Conservation (phyloP, 2,888 invertebrate species). For the Exocentrus adspersus region DNA sequence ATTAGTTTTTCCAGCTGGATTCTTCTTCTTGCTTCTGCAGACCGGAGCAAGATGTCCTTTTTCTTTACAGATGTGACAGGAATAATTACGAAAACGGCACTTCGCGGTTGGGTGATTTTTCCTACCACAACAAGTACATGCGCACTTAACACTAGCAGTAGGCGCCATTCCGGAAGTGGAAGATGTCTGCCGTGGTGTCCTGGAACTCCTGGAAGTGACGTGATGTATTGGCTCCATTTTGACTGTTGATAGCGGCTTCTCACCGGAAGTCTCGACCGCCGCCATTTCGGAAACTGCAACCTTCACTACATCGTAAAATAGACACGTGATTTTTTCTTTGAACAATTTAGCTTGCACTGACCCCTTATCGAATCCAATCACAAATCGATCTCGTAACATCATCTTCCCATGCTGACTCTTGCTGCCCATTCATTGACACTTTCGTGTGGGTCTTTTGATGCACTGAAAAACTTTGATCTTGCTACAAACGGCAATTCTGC, state of each 20-base stretch:
- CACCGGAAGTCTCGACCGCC: constrained; percentile 2
- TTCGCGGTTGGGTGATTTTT: constrained; percentile 21
- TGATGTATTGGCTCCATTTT: constrained; percentile 5
- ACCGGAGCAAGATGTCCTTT: constrained; percentile 28
- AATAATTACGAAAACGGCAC: constrained; percentile 21
- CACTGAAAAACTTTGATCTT: constrained; percentile 25
- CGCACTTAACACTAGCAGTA: not conserved
- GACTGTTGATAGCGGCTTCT: not conserved
- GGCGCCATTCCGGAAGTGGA: not conserved
- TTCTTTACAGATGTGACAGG: constrained; percentile 23
- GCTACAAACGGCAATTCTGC: constrained; percentile 26
- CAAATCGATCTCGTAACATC: constrained; percentile 24
- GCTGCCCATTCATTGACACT: constrained; percentile 32
- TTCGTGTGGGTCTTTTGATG: constrained; percentile 17
- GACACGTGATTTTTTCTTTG: constrained; percentile 17
- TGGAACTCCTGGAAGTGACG: constrained; percentile 7
- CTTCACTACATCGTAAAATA: constrained; percentile 19
- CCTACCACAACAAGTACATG: constrained; percentile 27
- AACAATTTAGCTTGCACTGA: constrained; percentile 19
- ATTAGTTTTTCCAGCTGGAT: no score
- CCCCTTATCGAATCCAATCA: constrained; percentile 20
- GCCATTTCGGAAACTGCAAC: constrained; percentile 22
- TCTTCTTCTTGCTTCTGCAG: constrained; percentile 23
- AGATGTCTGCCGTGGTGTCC: constrained; percentile 14
- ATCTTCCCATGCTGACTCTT: constrained; percentile 21